Evolutionary conservation across 2,888 invertebrate genomes (phyloP), one percentile per base, ranked within the genome.

Genomic region (Biston betularia): DNA sequence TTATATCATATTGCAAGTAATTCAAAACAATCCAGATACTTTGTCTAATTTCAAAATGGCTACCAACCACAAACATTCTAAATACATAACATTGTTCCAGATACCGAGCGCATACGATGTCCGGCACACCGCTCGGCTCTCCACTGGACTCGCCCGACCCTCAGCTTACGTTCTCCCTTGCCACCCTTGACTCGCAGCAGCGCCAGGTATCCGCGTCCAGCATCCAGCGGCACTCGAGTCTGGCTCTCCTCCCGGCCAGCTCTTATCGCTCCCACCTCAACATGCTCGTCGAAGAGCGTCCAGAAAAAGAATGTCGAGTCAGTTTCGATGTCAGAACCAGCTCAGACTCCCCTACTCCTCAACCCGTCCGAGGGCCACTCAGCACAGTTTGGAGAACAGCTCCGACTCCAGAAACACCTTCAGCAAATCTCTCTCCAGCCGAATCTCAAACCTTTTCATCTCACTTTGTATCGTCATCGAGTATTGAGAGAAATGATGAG

Each of bases 61-160:
- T n/a, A n/a, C n/a, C n/a, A n/a, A n/a, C n/a, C n/a, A n/a, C n/a
- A n/a, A n/a, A n/a, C n/a, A n/a, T 9, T 6, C 34, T 49, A 12
- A 33, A 12, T 33, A 10, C 0, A 14, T 49, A 11, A 2, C 6
- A 54, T 60, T 58, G 42, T 94, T 95, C 75, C 94, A 97, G 97
- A 94, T 97, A 97, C 89, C 96, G 97, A 81, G 96, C 97, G 66
- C 97, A 97, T 89, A 96, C 97, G 76, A 97, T 96, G 84, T 94
- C 96, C 75, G 97, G 97, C 57, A 97, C 97, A 59, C 96, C 97
- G 6, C 94, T 96, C 67, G 97, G 97, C 74, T 97, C 97, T 70
- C 97, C 97, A n/a, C 91, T 97, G 84, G 97, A 97, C 87, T 97
- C 97, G 12, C 97, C 97, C 33, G 97, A 97, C 78, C 96, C 95